Base-by-base conservation (phyloP, 2,113 vertebrate genomes). In the Pelusios castaneus region DNA sequence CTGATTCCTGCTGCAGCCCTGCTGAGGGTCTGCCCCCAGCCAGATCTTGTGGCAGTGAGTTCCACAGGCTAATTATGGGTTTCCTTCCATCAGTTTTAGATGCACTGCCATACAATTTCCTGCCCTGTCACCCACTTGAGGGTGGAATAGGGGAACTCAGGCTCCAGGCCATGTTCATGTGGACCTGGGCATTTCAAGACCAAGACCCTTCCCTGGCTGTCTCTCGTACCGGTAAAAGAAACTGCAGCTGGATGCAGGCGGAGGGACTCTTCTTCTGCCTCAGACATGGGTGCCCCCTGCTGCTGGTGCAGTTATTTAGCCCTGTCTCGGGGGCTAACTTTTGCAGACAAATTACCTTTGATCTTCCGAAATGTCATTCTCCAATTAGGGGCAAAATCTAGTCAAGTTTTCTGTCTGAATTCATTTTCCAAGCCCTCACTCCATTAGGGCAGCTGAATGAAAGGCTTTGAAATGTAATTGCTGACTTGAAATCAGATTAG, bases 401-500 rank as follows among this genome's bases (percentile, higher is more conserved):
- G 95, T 97, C 96, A 95, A 96, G 97, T 97, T 97, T 97, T 97
- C 95, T 73, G 96, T 97, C 97, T 95, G 94, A 96, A 97, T 97
- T 97, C 97, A 97, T 97, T 97, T 96, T 95, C 96, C 90, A 87
- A 95, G 96, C 95, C 96, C 97, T 97, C 97, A 97, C 97, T 97
- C 97, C 97, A 97, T 97, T 96, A 96, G 97, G 96, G 97, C 94
- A 95, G 95, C 95, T 94, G 92, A 96, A 95, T 94, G 95, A 97
- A 96, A 96, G 97, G 94, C 95, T 97, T 97, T 96, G 97, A 96
- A 96, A 97, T 96, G 97, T 97, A 97, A 97, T 97, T 97, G 97
- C 95, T 95, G 96, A 96, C 96, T 97, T 94, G 96, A 96, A 97
- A 97, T 96, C 94, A 47, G 96, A 97, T 97, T 97, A 96, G 95